Base-by-base conservation (phyloP, 1,140 invertebrate species). In the Copidosoma floridanum region DNA sequence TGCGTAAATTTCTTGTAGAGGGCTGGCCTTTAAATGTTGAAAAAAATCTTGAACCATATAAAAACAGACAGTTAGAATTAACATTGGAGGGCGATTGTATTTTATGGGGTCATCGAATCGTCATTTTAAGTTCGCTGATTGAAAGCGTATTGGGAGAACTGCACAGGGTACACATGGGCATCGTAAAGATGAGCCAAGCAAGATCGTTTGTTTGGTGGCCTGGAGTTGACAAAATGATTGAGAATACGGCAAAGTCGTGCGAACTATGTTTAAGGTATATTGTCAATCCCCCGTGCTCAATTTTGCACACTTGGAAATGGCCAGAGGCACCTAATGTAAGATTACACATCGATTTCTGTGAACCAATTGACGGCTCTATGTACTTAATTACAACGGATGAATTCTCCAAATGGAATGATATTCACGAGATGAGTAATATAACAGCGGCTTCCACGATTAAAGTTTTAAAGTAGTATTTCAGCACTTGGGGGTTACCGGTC, bases 141-240 rank as follows among this genome's bases (percentile, higher is more conserved):
- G 29, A 11, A 12, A 16, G 4, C 1, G 10, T 29, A 8, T 23
- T 48, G 14, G 10, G 10, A 3, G 61, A 72, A 44, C 65, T 82
- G 24, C 79, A 82, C 66, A 44, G 24, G 3, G 65, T 66, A 8
- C 79, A 82, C 66, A 60, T 72, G 38, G 77, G 79, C 7, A 75
- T 79, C 10, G 68, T 73, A 5, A 69, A 74, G 43, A 80, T 78
- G 68, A 82, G 82, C 14, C 38, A 74, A 7, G 74, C 79, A 8
- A 48, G 78, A 7, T 68, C 48, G 7, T 73, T 77, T 60, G 66
- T 79, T 6, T 82, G 69, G 68, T 83, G 80, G 79, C 72, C 73
- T 35, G 64, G 67, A n/a, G n/a, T n/a, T n/a, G n/a, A n/a, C n/a
- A n/a, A n/a, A n/a, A n/a, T n/a, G n/a, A n/a, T n/a, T n/a, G 5